phyloP scores from a whole-genome alignment of 2,113 vertebrate genomes.

The Gila orcuttii region DNA sequence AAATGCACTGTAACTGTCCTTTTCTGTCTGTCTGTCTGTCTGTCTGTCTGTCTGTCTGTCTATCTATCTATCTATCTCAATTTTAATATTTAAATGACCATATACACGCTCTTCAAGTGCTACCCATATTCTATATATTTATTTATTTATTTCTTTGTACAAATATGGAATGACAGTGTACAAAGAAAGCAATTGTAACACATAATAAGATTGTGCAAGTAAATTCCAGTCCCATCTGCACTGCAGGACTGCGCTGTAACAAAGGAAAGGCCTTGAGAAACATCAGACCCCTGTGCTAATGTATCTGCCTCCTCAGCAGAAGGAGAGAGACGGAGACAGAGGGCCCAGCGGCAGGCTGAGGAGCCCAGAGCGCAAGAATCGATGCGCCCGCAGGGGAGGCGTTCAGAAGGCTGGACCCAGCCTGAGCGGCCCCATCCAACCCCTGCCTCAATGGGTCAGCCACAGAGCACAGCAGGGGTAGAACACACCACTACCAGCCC shows the following conservation, averaged over 20 bases:
- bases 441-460: constrained; percentile 82
- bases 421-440: constrained; percentile 68
- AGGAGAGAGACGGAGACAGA: constrained; percentile 78
- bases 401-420: constrained; percentile 81
- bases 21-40: too few relatives aligned
- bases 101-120: too few relatives aligned
- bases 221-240: constrained; percentile 25
- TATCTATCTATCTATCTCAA: too few relatives aligned
- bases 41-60: too few relatives aligned
- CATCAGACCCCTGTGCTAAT: constrained; percentile 79
- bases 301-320: constrained; percentile 75
- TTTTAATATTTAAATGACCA: too few relatives aligned
- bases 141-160: neutral
- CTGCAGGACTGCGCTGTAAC: constrained; percentile 15
- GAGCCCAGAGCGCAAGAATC: constrained; percentile 86
- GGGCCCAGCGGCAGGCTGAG: constrained; percentile 82
- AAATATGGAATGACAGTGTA: neutral
- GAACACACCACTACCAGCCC: constrained; percentile 46
- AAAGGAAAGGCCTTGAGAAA: constrained; percentile 68
- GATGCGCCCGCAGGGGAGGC: constrained; percentile 81
- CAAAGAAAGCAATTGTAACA: constrained; percentile 1
- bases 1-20: too few relatives aligned
- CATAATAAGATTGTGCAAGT: neutral
- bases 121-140: neutral
- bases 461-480: constrained; percentile 79